These are phyloP conservation scores for Eledone cirrhosa DNA, from an alignment of 2,888 invertebrate species.

Conservation along the genomic window DNA sequence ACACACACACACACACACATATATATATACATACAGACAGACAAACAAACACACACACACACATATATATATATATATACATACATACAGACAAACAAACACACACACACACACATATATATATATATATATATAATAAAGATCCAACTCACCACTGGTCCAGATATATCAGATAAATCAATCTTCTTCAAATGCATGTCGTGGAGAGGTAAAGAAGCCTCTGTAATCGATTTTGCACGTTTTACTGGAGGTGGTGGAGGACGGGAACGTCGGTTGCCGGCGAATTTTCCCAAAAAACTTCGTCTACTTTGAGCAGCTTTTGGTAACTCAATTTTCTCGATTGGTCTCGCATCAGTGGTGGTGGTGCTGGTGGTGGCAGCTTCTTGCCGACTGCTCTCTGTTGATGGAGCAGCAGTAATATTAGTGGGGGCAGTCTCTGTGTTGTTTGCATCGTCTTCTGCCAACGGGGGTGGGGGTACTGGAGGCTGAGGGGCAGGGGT, in stretches of 20 bases:
- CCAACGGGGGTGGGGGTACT: conserved; percentile 34
- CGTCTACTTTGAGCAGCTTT: conserved; percentile 49
- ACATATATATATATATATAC: too few species aligned
- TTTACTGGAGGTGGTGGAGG: conserved; percentile 51
- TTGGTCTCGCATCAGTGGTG: conserved; percentile 22
- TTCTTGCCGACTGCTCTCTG: conserved; percentile 31
- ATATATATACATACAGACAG: too few species aligned
- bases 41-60: too few species aligned
- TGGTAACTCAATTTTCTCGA: conserved; percentile 58
- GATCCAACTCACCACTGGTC: conserved; percentile 52
- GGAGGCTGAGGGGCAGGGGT: conserved; percentile 41
- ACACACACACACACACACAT: too few species aligned
- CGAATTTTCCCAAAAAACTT: conserved; percentile 57
- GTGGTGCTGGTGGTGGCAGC: conserved; percentile 7
- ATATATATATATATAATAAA: background rate
- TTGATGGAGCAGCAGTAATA: conserved; percentile 21
- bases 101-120: too few species aligned
- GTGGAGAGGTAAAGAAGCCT: conserved; percentile 44
- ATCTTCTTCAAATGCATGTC: conserved; percentile 50
- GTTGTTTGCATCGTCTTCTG: conserved; percentile 31
- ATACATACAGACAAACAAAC: too few species aligned
- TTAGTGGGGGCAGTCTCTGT: conserved; percentile 24
- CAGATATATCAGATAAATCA: conserved; percentile 58
- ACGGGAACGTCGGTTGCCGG: conserved; percentile 47
- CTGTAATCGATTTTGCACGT: conserved; percentile 56